phyloP scores from a whole-genome alignment of 2,797 vertebrate species.

The Dryobates pubescens region DNA sequence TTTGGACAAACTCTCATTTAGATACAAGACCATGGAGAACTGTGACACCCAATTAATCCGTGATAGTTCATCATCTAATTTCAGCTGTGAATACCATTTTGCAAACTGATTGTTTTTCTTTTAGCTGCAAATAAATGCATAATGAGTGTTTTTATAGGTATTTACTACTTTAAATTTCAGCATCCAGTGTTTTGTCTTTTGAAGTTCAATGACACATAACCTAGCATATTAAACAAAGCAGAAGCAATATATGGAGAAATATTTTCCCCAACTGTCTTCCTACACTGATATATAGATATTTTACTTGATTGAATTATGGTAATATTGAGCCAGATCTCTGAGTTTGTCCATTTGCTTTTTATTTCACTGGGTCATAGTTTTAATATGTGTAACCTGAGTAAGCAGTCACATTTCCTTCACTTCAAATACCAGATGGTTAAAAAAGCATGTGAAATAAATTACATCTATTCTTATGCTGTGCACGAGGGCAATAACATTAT shows the following conservation, averaged over 20 bases:
- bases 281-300: not conserved
- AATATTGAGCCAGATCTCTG: not conserved
- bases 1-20: conserved; percentile 42
- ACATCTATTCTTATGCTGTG: not conserved
- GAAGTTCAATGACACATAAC: not conserved
- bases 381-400: not conserved
- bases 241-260: not conserved
- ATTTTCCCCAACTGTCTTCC: not conserved
- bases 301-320: not conserved
- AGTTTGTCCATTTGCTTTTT: not conserved
- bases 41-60: conserved; percentile 66
- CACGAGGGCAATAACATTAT: not conserved
- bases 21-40: conserved; percentile 65
- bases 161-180: conserved; percentile 16
- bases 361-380: not conserved
- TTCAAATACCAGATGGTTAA: not conserved
- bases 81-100: conserved; percentile 30
- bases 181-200: conserved; percentile 19
- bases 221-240: not conserved
- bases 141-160: conserved; percentile 16
- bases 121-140: conserved; percentile 43
- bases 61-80: conserved; percentile 56
- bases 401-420: not conserved
- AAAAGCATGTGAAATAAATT: not conserved
- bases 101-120: conserved; percentile 54